phyloP scores from a whole-genome alignment of 2,888 invertebrate genomes.

The Morinoia aosen region DNA sequence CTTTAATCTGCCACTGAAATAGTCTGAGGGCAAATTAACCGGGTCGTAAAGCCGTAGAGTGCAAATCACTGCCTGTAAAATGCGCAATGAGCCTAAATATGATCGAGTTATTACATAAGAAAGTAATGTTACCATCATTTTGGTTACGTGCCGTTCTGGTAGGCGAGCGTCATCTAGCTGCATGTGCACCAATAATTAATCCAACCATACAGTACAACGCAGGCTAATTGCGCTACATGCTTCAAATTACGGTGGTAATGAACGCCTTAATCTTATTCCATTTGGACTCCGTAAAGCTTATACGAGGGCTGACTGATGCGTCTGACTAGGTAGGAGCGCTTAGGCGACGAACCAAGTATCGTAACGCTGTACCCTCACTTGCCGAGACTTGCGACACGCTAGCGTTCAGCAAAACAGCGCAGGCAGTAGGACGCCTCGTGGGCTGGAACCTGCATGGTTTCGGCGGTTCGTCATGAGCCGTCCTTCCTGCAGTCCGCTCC shows the following conservation, averaged over 20 bases:
- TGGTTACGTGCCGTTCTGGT: background rate
- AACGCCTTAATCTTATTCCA: background rate
- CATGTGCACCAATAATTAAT: background rate
- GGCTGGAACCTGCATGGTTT: background rate
- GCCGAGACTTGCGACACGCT: too few relatives aligned
- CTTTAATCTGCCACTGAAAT: background rate
- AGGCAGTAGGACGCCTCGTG: too few relatives aligned
- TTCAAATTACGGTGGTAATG: background rate
- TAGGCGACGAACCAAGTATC: too few relatives aligned
- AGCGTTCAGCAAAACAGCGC: too few relatives aligned
- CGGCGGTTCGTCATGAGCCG: background rate
- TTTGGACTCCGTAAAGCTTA: background rate
- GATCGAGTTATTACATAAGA: background rate
- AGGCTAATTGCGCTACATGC: background rate
- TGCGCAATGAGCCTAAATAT: background rate
- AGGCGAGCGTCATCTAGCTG: background rate
- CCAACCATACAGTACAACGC: too few relatives aligned
- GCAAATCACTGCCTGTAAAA: background rate
- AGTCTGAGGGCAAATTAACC: background rate
- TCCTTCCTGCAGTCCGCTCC: background rate
- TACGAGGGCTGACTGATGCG: background rate
- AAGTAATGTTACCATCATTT: background rate
- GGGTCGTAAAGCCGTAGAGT: background rate
- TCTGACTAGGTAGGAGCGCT: too few relatives aligned
- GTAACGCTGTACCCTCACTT: too few relatives aligned